Percentiles rank a stretch among this genome's conserved stretches.
Evolutionary conservation across 2,888 invertebrate species (phyloP).

Genomic region (Epirrita christyi): DNA sequence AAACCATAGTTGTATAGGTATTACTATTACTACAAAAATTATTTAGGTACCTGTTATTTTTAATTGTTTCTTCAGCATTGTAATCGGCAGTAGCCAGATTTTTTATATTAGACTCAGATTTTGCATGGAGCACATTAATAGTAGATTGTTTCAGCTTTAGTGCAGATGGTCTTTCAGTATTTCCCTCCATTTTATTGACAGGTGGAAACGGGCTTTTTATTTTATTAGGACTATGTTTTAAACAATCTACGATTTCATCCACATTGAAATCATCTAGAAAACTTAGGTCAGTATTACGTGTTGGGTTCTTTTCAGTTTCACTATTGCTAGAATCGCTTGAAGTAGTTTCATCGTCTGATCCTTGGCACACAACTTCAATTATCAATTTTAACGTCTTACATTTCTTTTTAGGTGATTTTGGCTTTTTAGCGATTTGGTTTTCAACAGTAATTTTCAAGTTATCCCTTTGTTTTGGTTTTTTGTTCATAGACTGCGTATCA

Average conservation of each 20-base stretch:
- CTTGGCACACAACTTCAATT: slow-evolving; percentile 52
- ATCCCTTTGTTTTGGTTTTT: slow-evolving; percentile 33
- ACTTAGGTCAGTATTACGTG: slow-evolving; percentile 53
- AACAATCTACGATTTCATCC: slow-evolving; percentile 65
- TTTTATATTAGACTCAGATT: slow-evolving; percentile 7
- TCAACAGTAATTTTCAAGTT: slow-evolving; percentile 46
- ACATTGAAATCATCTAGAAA: slow-evolving; percentile 70
- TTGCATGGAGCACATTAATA: slow-evolving; percentile 9
- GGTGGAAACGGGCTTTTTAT: too few relatives aligned
- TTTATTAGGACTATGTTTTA: slow-evolving; percentile 36
- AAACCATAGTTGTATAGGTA: too few relatives aligned
- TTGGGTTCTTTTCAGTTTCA: slow-evolving; percentile 11
- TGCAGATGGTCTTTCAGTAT: slow-evolving; percentile 2
- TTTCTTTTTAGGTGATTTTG: slow-evolving; percentile 27
- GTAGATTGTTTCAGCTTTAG: slow-evolving; percentile 3
- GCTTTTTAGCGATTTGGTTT: slow-evolving; percentile 25
- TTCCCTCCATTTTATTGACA: slow-evolving; percentile 7
- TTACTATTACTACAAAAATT: too few relatives aligned
- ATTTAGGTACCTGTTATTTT: too few relatives aligned
- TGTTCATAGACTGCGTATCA: slow-evolving; percentile 7
- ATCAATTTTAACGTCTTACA: slow-evolving; percentile 54
- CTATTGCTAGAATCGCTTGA: slow-evolving; percentile 20
- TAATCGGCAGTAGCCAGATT: not conserved
- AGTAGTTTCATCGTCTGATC: slow-evolving; percentile 30
- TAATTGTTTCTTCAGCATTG: slow-evolving; percentile 5